Evolutionary conservation across 2,113 vertebrate species (phyloP).

Genomic region (Pseudonaja textilis): DNA sequence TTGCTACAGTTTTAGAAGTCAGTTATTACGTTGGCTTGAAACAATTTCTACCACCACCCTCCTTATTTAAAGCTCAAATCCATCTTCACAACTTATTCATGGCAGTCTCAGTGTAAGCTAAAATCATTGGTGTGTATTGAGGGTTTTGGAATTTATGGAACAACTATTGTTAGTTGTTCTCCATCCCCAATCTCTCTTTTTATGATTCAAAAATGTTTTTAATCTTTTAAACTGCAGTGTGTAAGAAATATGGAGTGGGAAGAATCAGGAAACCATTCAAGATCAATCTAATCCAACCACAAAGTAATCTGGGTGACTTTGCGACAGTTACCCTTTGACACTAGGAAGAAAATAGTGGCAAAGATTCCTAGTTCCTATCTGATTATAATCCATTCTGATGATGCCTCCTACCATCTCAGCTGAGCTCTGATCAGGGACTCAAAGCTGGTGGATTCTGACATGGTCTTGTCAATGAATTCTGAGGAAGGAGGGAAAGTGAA

Average conservation of each 20-base stretch:
- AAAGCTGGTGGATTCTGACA: neutral
- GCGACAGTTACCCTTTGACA: too few species aligned
- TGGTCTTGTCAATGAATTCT: too few species aligned
- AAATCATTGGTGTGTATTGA: neutral
- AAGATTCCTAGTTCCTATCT: neutral
- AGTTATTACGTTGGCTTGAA: neutral
- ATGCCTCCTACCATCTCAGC: too few species aligned
- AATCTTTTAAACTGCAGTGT: too few species aligned
- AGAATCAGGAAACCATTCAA: too few species aligned
- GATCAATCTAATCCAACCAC: too few species aligned
- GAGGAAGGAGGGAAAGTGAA: too few species aligned
- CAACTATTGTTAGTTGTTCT: neutral
- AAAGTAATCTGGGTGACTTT: too few species aligned
- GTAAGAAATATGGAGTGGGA: too few species aligned
- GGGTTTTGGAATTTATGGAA: too few species aligned
- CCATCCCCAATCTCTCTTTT: neutral
- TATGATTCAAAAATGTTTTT: neutral
- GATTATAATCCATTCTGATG: too few species aligned
- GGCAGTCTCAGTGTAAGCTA: neutral
- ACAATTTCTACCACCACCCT: neutral
- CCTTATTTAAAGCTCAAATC: neutral
- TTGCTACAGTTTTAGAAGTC: neutral
- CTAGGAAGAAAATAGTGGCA: neutral
- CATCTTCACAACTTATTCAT: neutral
- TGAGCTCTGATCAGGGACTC: too few species aligned